Evolutionary conservation across 2,113 vertebrate species (phyloP).

Genomic region (Hippocampus zosterae): DNA sequence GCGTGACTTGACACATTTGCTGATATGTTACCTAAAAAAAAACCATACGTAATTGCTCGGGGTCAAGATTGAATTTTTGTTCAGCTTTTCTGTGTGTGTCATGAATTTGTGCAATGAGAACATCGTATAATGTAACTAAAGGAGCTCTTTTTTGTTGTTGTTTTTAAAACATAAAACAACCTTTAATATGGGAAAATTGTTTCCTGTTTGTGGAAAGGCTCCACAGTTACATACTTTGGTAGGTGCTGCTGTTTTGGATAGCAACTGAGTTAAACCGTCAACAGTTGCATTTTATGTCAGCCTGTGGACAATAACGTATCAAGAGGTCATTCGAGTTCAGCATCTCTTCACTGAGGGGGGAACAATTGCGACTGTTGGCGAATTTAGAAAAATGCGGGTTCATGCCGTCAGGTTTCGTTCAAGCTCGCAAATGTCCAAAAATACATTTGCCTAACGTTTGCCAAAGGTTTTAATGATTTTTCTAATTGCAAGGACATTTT

Average conservation of each 20-base stretch:
- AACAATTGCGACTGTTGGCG: too few relatives aligned
- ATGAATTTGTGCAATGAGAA: background rate
- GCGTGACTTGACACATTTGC: constrained; percentile 14
- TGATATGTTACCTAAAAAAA: constrained; percentile 10
- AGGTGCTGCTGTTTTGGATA: background rate
- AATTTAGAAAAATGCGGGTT: too few relatives aligned
- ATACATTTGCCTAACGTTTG: too few relatives aligned
- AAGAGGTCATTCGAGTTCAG: background rate
- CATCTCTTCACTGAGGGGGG: too few relatives aligned
- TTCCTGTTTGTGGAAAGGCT: constrained; percentile 32
- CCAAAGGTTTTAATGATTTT: too few relatives aligned
- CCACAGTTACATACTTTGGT: background rate
- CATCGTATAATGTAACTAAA: background rate
- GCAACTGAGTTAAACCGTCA: background rate
- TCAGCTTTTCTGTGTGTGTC: background rate
- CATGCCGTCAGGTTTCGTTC: too few relatives aligned
- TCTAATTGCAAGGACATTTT: too few relatives aligned
- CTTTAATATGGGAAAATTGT: background rate
- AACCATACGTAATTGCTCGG: constrained; percentile 16
- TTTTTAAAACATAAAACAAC: background rate
- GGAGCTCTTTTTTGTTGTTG: background rate
- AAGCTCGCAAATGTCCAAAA: too few relatives aligned
- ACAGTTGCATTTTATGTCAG: constrained; percentile 13
- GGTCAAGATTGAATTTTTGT: constrained; percentile 25
- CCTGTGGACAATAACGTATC: background rate